These are phyloP conservation scores for Sorex araneus DNA, from an alignment of 2,113 vertebrate genomes.

Conservation along the genomic window DNA sequence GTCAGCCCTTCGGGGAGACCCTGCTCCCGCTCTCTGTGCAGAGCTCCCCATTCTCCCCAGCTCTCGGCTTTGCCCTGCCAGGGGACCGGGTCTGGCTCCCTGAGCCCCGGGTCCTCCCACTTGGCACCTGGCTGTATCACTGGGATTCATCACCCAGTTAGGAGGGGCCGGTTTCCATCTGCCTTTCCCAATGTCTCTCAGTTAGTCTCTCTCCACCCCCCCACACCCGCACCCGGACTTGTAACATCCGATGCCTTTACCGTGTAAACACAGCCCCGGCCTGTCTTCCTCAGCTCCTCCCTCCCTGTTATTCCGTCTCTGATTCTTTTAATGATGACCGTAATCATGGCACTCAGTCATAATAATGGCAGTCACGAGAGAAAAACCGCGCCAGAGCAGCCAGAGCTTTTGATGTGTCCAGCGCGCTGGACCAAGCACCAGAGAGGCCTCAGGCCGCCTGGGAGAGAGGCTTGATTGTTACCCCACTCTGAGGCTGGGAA, in stretches of 20 bases:
- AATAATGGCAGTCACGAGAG: not conserved
- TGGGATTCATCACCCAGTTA: constrained; percentile 50
- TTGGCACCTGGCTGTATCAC: constrained; percentile 39
- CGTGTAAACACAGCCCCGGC: constrained; percentile 60
- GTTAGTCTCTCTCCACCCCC: constrained; percentile 68
- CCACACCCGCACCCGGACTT: constrained; percentile 55
- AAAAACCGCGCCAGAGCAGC: not conserved
- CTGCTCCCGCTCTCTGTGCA: not conserved
- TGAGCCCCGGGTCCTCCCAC: not conserved
- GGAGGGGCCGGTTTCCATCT: constrained; percentile 78
- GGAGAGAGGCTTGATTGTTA: not conserved
- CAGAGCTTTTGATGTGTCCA: not conserved
- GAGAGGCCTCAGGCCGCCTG: not conserved
- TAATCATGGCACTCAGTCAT: not conserved
- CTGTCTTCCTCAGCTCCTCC: not conserved
- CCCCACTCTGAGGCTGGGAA: not conserved
- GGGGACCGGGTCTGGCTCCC: constrained; percentile 10
- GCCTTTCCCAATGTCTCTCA: constrained; percentile 77
- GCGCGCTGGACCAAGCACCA: not conserved
- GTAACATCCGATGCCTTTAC: constrained; percentile 40
- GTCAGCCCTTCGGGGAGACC: not conserved
- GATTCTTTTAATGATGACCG: not conserved
- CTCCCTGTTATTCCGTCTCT: constrained; percentile 13
- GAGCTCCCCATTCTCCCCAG: not conserved
- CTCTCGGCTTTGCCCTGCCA: constrained; percentile 8